Percentiles rank a stretch among this genome's conserved stretches.
Evolutionary conservation across 2,888 invertebrate genomes (phyloP).

Genomic region (Ophion obscuratus): DNA sequence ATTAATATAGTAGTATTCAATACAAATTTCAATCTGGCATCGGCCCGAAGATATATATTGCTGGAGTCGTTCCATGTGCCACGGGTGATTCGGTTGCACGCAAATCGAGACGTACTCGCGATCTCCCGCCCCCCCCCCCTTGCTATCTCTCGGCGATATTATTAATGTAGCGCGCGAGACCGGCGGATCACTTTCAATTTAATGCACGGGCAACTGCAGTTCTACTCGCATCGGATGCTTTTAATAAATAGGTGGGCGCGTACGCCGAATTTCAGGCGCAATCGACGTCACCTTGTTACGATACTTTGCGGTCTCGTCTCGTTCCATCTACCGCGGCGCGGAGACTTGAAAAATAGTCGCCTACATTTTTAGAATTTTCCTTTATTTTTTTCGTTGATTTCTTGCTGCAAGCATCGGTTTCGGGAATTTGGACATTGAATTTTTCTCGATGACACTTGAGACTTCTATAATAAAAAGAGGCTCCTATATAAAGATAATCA

Average conservation of each 20-base stretch:
- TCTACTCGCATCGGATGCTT: slow-evolving; percentile 3
- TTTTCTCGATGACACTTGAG: too few relatives aligned
- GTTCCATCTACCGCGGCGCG: background rate
- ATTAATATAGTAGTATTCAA: slow-evolving; percentile 37
- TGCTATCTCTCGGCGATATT: slow-evolving; percentile 40
- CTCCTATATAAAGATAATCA: background rate
- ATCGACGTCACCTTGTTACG: slow-evolving; percentile 8
- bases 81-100: slow-evolving; percentile 48
- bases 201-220: slow-evolving; percentile 33
- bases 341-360: background rate
- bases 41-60: slow-evolving; percentile 18
- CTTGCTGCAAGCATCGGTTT: too few relatives aligned
- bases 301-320: slow-evolving; percentile 5
- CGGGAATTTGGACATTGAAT: too few relatives aligned
- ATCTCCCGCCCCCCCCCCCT: background rate
- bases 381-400: too few relatives aligned
- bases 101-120: slow-evolving; percentile 35
- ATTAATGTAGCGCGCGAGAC: slow-evolving; percentile 62
- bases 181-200: slow-evolving; percentile 65
- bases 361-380: background rate
- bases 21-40: slow-evolving; percentile 14
- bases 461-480: too few relatives aligned
- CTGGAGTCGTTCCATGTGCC: slow-evolving; percentile 11
- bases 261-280: slow-evolving; percentile 5
- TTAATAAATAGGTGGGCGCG: slow-evolving; percentile 1